Base-by-base conservation (phyloP, 1,140 invertebrate species). In the Leptonema lineaticorne region DNA sequence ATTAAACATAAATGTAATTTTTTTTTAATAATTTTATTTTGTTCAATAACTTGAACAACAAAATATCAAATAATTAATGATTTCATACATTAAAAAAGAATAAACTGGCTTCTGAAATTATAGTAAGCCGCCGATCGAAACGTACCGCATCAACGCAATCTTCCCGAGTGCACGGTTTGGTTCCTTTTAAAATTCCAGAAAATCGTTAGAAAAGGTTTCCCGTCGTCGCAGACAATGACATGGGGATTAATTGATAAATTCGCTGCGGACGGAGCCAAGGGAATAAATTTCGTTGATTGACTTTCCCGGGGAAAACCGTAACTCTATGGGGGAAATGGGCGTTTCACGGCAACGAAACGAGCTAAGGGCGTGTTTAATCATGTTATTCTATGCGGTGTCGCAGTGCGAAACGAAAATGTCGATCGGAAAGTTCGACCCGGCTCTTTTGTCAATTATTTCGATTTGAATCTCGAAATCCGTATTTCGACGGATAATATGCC, bases 251-350 rank as follows among this genome's bases (percentile, higher is more conserved):
- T 71, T 71, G 70, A 71, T 66, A 71, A 71, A 71, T 71, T 71
- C 56, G 70, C 56, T 65, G 45, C 65, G 60, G 30, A n/a, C 33
- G 69, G 69, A 24, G 50, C 33, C 20, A 41, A 50, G 66, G 20
- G 67, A 71, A 72, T 72, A 72, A 72, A 72, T 72, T 72, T 68
- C 53, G 67, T 72, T 72, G 70, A 72, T 72, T 72, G 70, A 72
- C 67, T 72, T 68, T 68, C 50, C 69, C 45, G 69, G 26, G n/a
- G 33, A 22, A 59, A 59, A 9, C 53, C 22, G 50, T n/a, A 11
- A 41, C 5, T 5, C 5, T 6, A 11, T 33, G 30, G 11, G 30
- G 30, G 30, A 33, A 11, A 11, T 33, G 30, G 11, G 30, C 5
- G 30, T 33, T 33, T 33, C 30, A 33, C 11, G 11, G 37, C 11